Evolutionary conservation across 2,888 invertebrate species (phyloP), one percentile per base, ranked within the genome.

Genomic region (Gymnosoma rotundatum): DNA sequence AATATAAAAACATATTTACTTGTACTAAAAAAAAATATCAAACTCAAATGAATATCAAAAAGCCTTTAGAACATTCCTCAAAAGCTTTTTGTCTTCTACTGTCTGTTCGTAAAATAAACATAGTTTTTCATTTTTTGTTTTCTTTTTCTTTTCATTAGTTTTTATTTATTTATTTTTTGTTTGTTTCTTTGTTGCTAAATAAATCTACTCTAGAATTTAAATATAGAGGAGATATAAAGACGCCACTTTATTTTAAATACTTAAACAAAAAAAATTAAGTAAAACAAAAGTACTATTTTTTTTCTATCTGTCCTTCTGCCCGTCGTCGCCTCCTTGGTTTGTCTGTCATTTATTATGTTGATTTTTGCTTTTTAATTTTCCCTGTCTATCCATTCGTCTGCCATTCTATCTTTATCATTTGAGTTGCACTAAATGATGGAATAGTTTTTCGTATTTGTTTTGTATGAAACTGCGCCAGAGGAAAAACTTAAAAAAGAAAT

Each of bases 171-270:
- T 25, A 2, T 25, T 1, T 25, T 25, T 25, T 25, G 25, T 25
- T 25, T 1, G 2, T 25, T 25, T 25, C 4, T 25, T 25, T 25
- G 25, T 25, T 25, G 25, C 42, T 42, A 42, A 73, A 64, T 45
- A 64, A 74, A 66, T 75, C 32, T 32, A 32, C 18, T 38, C 14
- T 42, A 67, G 58, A 79, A 79, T 60, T 67, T 60, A 80, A 58
- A 81, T 64, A 75, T 58, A 81, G 69, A 54, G 32, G n/a, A 50
- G 61, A 52, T 64, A 64, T 32, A 67, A 58, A 81, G 81, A 81
- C 81, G 81, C 75, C 81, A 81, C 81, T 75, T 75, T 75, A 70
- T 81, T 64, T 60, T 60, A n/a, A 48, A 48, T 48, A 48, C 0
- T 42, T 7, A 42, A 42, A 42, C 42, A 42, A 42, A 42, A 45